A percentile compares a stretch with the other conserved stretches of the same genome.
phyloP scores from a whole-genome alignment of 2,797 vertebrate species.

The Gadopsis marmoratus region DNA sequence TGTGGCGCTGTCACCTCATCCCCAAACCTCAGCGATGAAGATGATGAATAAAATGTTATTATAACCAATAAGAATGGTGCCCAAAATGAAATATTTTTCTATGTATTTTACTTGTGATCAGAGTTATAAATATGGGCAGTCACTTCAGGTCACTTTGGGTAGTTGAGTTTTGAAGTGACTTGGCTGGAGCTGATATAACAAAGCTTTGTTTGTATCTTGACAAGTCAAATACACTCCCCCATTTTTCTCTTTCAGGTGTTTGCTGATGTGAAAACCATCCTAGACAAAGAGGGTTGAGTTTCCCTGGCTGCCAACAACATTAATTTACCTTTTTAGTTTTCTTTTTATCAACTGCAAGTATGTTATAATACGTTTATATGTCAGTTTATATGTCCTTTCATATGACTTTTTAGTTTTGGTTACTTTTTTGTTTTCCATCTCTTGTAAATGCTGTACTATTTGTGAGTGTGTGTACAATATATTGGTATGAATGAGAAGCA shows the following conservation, averaged over 20 bases:
- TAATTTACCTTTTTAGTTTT: constrained; percentile 62
- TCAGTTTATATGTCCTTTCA: constrained; percentile 34
- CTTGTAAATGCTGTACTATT: constrained; percentile 64
- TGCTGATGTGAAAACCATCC: constrained; percentile 90
- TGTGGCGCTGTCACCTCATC: neutral
- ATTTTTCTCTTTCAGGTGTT: constrained; percentile 88
- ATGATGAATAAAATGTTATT: neutral
- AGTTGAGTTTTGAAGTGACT: no score
- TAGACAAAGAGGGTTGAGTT: constrained; percentile 91
- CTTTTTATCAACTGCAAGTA: constrained; percentile 67
- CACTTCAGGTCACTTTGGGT: neutral
- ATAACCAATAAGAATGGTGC: neutral
- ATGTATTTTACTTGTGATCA: neutral
- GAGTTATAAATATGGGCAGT: neutral
- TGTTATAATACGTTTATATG: constrained; percentile 67
- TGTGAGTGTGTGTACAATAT: constrained; percentile 32
- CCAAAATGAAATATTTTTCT: neutral
- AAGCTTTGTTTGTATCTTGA: neutral
- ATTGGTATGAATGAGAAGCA: constrained; percentile 44
- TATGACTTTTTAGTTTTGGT: constrained; percentile 75
- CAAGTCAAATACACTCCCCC: neutral
- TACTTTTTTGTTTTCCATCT: constrained; percentile 45
- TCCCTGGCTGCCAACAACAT: constrained; percentile 52
- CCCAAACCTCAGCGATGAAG: neutral
- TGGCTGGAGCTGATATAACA: no score